Evolutionary conservation across 1,140 invertebrate species (phyloP).

Genomic region (Leptinotarsa defecta): DNA sequence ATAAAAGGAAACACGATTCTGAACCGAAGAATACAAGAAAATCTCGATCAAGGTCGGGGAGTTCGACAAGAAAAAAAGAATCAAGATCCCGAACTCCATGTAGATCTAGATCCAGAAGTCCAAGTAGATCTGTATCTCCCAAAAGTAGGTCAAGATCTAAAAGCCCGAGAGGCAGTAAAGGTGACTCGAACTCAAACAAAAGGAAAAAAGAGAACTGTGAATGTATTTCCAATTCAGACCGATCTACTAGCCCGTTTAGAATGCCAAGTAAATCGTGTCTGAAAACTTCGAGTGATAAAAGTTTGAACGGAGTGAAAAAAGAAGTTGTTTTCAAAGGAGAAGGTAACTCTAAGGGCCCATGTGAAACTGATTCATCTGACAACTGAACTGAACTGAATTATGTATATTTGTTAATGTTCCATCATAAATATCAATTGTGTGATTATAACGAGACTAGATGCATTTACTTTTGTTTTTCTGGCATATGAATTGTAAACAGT

Average conservation of each 20-base stretch:
- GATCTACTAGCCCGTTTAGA: too few relatives aligned
- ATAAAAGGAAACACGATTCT: background rate
- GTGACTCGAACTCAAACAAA: too few relatives aligned
- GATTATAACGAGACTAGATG: too few relatives aligned
- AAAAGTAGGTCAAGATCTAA: background rate
- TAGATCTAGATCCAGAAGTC: conserved; percentile 4
- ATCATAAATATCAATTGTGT: too few relatives aligned
- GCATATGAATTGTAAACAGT: too few relatives aligned
- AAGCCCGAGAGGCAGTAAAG: too few relatives aligned
- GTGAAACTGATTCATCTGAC: conserved; percentile 2
- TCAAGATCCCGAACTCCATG: background rate
- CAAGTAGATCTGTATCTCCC: background rate
- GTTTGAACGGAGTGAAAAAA: too few relatives aligned
- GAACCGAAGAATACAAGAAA: background rate
- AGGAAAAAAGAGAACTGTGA: too few relatives aligned
- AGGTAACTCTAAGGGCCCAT: background rate
- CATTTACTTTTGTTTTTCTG: too few relatives aligned
- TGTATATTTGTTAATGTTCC: too few relatives aligned
- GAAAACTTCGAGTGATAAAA: background rate
- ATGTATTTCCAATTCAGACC: too few relatives aligned
- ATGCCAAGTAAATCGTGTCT: background rate
- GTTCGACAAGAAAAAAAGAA: background rate
- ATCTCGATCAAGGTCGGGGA: background rate
- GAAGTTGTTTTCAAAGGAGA: too few relatives aligned
- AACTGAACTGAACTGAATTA: background rate